Evolutionary conservation across 2,113 vertebrate genomes (phyloP).

Genomic region (Megatriorchis doriae): DNA sequence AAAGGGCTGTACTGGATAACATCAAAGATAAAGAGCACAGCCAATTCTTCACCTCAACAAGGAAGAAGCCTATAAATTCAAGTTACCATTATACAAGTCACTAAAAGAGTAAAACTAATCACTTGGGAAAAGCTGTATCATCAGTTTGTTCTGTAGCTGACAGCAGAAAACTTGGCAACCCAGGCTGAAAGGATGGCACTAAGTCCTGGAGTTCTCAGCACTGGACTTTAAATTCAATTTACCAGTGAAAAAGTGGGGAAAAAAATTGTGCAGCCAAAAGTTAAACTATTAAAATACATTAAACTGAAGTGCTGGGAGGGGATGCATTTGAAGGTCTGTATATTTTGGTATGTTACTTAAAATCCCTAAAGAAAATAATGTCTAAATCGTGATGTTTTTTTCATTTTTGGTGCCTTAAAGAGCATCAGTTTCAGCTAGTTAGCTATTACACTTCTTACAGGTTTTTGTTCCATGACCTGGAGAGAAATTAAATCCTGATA

Average conservation of each 20-base stretch:
- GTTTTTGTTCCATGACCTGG: background rate
- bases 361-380: background rate
- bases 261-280: background rate
- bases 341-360: background rate
- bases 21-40: background rate
- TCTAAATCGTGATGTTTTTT: no score
- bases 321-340: background rate
- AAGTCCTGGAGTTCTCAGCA: background rate
- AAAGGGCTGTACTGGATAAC: background rate
- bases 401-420: background rate
- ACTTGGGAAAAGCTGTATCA: background rate
- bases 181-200: background rate
- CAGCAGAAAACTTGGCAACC: background rate
- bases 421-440: background rate
- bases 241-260: background rate
- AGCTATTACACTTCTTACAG: background rate
- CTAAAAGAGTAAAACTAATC: background rate
- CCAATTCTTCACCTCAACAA: background rate
- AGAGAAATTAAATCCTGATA: background rate
- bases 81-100: background rate
- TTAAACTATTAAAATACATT: background rate
- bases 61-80: background rate
- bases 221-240: background rate
- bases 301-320: background rate
- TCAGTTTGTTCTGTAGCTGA: background rate